A percentile compares a stretch with the other conserved stretches of the same genome.
These are phyloP conservation scores for Bombyx huttoni DNA, from an alignment of 2,888 invertebrate genomes.

Conservation along the genomic window DNA sequence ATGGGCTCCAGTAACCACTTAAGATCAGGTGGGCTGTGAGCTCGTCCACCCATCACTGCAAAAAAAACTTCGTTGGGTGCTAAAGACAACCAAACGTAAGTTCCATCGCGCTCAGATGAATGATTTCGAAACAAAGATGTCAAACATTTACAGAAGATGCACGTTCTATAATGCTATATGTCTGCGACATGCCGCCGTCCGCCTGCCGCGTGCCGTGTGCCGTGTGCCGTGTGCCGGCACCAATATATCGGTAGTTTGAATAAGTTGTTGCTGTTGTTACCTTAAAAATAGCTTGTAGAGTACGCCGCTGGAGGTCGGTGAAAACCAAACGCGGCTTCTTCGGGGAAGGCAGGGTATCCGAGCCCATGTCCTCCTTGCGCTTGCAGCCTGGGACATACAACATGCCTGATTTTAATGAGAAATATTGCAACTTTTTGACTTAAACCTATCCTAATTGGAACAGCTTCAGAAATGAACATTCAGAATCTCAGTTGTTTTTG, in stretches of 20 bases:
- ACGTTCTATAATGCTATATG: too few species aligned
- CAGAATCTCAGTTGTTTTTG: too few species aligned
- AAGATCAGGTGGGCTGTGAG: too few species aligned
- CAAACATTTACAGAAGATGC: too few species aligned
- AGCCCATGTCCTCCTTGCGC: constrained; percentile 92
- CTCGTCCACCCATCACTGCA: too few species aligned
- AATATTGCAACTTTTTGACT: not conserved
- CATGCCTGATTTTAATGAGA: not conserved
- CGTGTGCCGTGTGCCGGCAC: not conserved
- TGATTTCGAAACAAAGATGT: too few species aligned
- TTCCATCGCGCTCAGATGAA: too few species aligned
- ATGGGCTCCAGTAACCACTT: too few species aligned
- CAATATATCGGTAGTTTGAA: not conserved
- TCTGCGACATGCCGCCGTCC: too few species aligned
- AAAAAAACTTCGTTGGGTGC: too few species aligned
- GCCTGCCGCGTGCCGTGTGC: too few species aligned
- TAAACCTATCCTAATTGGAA: not conserved
- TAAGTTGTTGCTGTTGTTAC: constrained; percentile 51
- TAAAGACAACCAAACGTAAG: too few species aligned
- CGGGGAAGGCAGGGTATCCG: constrained; percentile 90
- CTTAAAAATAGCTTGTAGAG: constrained; percentile 99
- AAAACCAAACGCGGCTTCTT: constrained; percentile 99
- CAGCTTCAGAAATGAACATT: not conserved
- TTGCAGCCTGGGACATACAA: constrained; percentile 82
- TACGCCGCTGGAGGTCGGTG: constrained; percentile 99